Base-by-base conservation (phyloP, 1,140 invertebrate genomes). In the Caenorhabditis briggsae region DNA sequence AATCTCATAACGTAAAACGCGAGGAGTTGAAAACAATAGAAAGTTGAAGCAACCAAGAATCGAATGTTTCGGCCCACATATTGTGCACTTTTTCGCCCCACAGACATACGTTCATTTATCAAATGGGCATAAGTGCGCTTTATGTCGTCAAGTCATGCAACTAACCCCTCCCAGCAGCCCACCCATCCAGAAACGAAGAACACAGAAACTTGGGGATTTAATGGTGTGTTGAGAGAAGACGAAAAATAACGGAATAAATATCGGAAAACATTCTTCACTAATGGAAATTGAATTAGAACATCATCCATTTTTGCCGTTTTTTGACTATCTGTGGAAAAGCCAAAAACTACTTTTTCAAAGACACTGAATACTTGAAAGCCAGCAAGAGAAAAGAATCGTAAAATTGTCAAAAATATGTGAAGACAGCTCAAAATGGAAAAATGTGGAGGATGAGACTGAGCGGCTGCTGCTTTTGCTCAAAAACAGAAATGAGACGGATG, bases 101-200 rank as follows among this genome's bases (percentile, higher is more conserved):
- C 70, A 46, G 70, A 78, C 70, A 78, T 78, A 78, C 70, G 70
- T 78, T 78, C 70, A 78, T 78, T 78, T 78, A 78, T 78, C 70
- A 78, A 78, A 78, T 78, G 70, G 59, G 64, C 33, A 46, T 78
- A 78, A 78, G 70, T 78, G 70, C 70, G 70, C 70, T 78, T 78
- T 20, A 78, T 78, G 70, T 78, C 70, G 50, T 46, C 70, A 78
- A 78, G 70, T 78, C 70, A 78, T 78, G 70, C 70, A 78, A 78
- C 70, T 12, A 33, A 33, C 70, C 14, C 46, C 70, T 16, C 46
- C 70, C 70, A 50, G 46, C n/a, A 11, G 50, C 33, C 33, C 33
- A 33, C 33, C 33, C 33, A 33, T 33, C 33, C 33, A 33, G 33
- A 33, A 33, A 33, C 33, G 1, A 78, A 78, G n/a, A 78, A 78